Conservation (phyloP, 2,888 invertebrate species). For the Caenorhabditis panamensis region DNA sequence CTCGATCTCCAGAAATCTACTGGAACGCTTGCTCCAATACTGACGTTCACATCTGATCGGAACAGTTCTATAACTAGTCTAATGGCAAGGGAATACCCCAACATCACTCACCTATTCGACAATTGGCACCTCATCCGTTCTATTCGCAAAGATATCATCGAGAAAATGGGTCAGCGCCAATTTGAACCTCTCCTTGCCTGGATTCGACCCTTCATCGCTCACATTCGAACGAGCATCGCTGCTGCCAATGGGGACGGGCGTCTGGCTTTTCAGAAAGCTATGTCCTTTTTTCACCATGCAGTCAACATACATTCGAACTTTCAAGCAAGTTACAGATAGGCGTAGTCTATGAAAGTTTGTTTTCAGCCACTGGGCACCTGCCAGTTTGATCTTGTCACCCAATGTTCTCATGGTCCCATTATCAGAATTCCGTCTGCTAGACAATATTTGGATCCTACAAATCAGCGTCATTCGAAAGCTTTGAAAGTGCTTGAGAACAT, state of each 20-base stretch:
- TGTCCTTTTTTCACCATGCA: constrained; percentile 1
- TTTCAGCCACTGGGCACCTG: no score
- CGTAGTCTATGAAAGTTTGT: no score
- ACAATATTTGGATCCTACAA: neutral
- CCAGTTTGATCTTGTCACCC: neutral
- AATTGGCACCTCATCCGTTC: constrained; percentile 1
- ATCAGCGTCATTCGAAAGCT: neutral
- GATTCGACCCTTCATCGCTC: neutral
- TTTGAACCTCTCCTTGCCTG: neutral
- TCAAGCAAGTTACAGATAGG: neutral
- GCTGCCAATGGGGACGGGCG: constrained; percentile 2
- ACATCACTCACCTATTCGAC: neutral
- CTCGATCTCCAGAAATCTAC: neutral
- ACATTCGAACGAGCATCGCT: neutral
- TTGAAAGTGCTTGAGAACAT: neutral
- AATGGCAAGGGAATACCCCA: neutral
- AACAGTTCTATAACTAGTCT: neutral
- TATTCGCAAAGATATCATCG: neutral
- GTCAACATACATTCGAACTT: neutral
- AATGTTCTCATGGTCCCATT: neutral
- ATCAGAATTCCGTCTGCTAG: neutral
- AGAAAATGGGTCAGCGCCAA: neutral
- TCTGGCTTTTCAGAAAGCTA: neutral
- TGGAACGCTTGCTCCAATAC: neutral
- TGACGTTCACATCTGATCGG: no score